These are phyloP conservation scores for Hylia prasina DNA, from an alignment of 2,113 vertebrate genomes.

Conservation along the genomic window DNA sequence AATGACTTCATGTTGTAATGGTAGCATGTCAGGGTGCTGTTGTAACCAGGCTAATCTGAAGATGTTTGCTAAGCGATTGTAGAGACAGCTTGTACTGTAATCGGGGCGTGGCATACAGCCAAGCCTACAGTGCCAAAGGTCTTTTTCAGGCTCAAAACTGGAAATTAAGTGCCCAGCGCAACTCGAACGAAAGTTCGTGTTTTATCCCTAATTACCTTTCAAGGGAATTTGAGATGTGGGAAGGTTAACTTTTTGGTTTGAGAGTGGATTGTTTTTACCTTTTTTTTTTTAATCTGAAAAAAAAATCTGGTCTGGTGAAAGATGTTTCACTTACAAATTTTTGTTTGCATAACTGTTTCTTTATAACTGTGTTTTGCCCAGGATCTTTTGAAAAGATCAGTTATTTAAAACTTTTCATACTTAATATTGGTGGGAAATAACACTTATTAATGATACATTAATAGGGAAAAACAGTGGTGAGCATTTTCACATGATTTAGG, in stretches of 20 bases:
- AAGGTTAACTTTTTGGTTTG: background rate
- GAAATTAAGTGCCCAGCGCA: background rate
- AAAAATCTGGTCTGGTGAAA: background rate
- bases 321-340: background rate
- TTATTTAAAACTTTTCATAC: background rate
- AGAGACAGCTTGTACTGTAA: background rate
- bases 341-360: background rate
- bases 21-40: fast-evolving
- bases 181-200: background rate
- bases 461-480: background rate
- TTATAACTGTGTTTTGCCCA: background rate
- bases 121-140: background rate
- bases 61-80: background rate
- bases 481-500: background rate
- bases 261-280: background rate
- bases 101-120: too few species aligned
- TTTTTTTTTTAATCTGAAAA: background rate
- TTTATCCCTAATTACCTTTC: background rate
- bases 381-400: background rate
- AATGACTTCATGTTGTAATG: background rate
- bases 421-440: background rate
- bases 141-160: background rate
- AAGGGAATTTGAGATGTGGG: background rate
- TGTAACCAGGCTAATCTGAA: background rate
- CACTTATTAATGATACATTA: background rate